Base-by-base conservation (phyloP, 2,113 vertebrate genomes). In the Amazona vittata region DNA sequence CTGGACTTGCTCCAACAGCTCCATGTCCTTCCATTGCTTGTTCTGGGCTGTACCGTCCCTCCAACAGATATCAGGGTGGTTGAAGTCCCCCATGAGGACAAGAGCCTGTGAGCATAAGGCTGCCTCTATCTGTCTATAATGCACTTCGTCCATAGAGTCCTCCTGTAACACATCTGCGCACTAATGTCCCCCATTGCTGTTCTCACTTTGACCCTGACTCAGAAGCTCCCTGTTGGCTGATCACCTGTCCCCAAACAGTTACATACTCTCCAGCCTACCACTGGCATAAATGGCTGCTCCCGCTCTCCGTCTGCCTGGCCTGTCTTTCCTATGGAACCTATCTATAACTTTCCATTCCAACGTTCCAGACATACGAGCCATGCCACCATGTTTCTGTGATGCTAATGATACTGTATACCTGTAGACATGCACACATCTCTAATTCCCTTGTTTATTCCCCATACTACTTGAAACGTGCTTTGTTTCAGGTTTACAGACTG, bases 401-500 rank as follows among this genome's bases (percentile, higher is more conserved):
- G 33, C 33, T 22, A 35, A 7, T 59, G n/a, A 35, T 15, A 24
- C 22, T 4, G 9, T 59, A 24, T 24, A 22, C 33, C 57, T 59
- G 33, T 59, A 59, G 33, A 59, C 20, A 4, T 15, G 57, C 57
- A 59, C 57, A 59, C 14, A 15, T 35, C 33, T 59, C 33, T 35
- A 10, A 59, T 35, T 59, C 33, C 33, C 21, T 59, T 35, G 21
- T 59, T 59, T 35, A 59, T 59, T 59, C 21, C 33, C 57, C 33
- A 35, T 59, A 35, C 13, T 35, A 35, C 57, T 59, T 35, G 89
- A 79, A 93, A 85, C 70, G 52, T 31, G 39, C 43, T 94, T 90
- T 69, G 39, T 95, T 90, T 94, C 55, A 69, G 62, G 65, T 71
- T 92, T 93, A 76, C 67, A 74, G 81, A 50, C 86, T 65, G 43